Base-by-base conservation (phyloP, 2,888 invertebrate species). In the Ochlodes sylvanus region DNA sequence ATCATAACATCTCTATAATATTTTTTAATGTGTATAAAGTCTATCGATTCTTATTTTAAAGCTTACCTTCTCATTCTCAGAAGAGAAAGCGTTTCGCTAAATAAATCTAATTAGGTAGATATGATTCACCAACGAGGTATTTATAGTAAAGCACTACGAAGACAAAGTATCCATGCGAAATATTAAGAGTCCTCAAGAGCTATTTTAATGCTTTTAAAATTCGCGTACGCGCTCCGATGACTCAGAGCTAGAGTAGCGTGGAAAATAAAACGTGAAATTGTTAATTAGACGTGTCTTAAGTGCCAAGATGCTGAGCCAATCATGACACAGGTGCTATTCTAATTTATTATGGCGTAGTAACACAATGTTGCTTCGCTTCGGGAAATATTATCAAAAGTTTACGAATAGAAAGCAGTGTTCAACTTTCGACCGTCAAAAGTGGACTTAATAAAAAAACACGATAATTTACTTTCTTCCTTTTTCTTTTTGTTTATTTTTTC, bases 261-360 rank as follows among this genome's bases (percentile, higher is more conserved):
- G 19, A 54, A 54, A 54, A 54, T 54, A 54, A 54, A 32, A 57
- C 57, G 21, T 57, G 7, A 57, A 41, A 57, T 34, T 57, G 57
- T 41, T 41, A 57, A 57, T 57, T 57, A 57, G 19, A 41, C 21
- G 19, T 6, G n/a, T 57, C 19, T 52, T 32, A 56, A 34, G 57
- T 57, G 50, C 50, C 50, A 50, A 19, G 19, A 50, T 50, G 50
- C 19, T 7, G 2, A 50, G 19, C 50, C 19, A 19, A 17, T 47
- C 1, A 50, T 50, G 50, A n/a, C 44, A 44, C 50, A 47, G 15
- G 7, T 17, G 47, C 17, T 47, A 47, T 17, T 17, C 17, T 7
- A 47, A 47, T 47, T 47, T 4, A 47, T 47, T 47, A 17, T 47
- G 14, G 47, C 7, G 10, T 14, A 42, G n/a, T 2, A 17, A 17